Base-by-base conservation (phyloP, 2,888 invertebrate genomes). In the Eupithecia vulgata region DNA sequence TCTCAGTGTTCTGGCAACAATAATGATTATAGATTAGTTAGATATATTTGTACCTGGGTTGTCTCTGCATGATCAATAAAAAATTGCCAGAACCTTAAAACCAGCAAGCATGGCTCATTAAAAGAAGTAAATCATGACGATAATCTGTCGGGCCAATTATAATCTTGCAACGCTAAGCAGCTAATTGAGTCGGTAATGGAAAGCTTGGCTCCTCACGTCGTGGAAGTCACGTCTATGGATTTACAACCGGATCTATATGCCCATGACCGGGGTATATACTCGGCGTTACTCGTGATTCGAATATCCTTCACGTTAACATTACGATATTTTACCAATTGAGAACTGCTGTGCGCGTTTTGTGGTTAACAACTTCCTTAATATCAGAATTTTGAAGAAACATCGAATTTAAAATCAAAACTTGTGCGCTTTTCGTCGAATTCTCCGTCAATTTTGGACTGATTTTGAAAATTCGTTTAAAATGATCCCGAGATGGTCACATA, bases 231-330 rank as follows among this genome's bases (percentile, higher is more conserved):
- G 74, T 70, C 68, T 67, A n/a, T 42, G n/a, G 65, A 68, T 70
- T 68, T 10, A 48, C 37, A 76, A 74, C 76, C 76, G 76, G 76
- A 71, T 72, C 57, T 61, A 65, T 25, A 70, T 70, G 48, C 70
- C 71, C 73, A 71, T 70, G 71, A 42, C 25, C 65, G 65, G n/a
- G 0, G 62, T 40, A 65, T 37, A 15, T 37, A 65, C 68, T 68
- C 68, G 1, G 73, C 74, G 76, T 71, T 78, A 70, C 74, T 76
- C 74, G 77, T 81, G 65, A 65, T 65, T 21, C 21, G 15, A 21
- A 40, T 65, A 65, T n/a, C 40, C 65, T 65, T 65, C 65, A 67
- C 12, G 65, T 21, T 40, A 37, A 1, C 15, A 15, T 42, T 42
- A 64, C 35, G 21, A 25, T 57, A 57, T 57, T 52, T 52, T 52